phyloP scores from a whole-genome alignment of 2,113 vertebrate species.

The Dunckerocampus dactyliophorus region DNA sequence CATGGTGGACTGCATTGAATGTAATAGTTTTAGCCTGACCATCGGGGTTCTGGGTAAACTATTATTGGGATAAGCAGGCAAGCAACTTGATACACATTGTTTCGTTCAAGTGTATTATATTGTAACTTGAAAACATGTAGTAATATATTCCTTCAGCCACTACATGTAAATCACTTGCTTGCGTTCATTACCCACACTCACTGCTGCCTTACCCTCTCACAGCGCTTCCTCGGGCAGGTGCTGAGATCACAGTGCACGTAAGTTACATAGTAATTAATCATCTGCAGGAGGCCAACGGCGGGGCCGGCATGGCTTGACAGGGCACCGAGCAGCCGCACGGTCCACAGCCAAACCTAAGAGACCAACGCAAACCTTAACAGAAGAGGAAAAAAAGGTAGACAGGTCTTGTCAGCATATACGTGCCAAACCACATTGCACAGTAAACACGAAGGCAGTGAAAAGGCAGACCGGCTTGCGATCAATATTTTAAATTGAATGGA shows the following conservation, averaged over 20 bases:
- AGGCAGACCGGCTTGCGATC: neutral
- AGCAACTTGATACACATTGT: too few species aligned
- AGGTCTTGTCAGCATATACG: conserved; percentile 1
- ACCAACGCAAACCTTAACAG: conserved; percentile 16
- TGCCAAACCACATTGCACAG: conserved; percentile 5
- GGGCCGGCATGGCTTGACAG: conserved; percentile 65
- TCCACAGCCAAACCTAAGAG: conserved; percentile 53
- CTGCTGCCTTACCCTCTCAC: conserved; percentile 62
- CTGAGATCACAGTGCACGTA: conserved; percentile 76
- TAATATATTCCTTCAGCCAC: conserved; percentile 13
- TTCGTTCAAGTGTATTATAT: too few species aligned
- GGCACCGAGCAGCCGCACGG: conserved; percentile 57
- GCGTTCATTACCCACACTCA: conserved; percentile 22
- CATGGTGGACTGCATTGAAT: too few species aligned
- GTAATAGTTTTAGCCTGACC: too few species aligned
- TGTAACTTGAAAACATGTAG: too few species aligned
- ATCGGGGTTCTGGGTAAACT: too few species aligned
- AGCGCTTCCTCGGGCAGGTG: conserved; percentile 63
- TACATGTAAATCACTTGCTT: conserved; percentile 46
- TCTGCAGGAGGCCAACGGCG: conserved; percentile 78
- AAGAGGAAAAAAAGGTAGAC: conserved; percentile 2
- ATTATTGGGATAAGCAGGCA: too few species aligned
- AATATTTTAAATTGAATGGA: conserved; percentile 20
- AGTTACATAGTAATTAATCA: conserved; percentile 75
- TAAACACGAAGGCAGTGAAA: conserved; percentile 9